Evolutionary conservation across 2,113 vertebrate genomes (phyloP), one percentile per base, ranked within the genome.

Genomic region (Alosa alosa): DNA sequence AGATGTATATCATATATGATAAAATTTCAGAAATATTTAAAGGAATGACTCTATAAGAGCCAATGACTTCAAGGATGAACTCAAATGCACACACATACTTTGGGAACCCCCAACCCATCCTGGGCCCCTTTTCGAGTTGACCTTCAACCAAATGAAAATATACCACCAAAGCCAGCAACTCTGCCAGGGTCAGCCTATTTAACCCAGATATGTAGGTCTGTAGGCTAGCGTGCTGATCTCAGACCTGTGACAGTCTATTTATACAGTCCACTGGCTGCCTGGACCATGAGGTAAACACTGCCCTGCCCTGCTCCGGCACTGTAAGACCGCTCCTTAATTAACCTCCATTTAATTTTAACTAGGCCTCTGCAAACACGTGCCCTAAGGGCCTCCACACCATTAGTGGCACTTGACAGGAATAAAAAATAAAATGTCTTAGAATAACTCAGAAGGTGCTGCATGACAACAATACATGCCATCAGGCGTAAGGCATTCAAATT

Each of bases 321-420:
- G 22, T 75, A 82, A 50, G 55, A 85, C 84, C 46, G 81, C 84
- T 83, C 75, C 86, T 81, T 49, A 86, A 86, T 89, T 86, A 87
- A 83, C 83, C 49, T 57, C 55, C 31, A 84, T 89, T 87, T 89
- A 85, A 83, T 72, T 85, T 82, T 72, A 85, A 84, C 81, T n/a
- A 44, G 84, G 64, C 49, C 68, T 72, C 82, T 15, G 4, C 55
- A 47, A 84, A 84, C 49, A 83, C 39, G n/a, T 45, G 50, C 44
- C 41, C 25, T 50, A n/a, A 49, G 10, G 20, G 50, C 57, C 49
- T 50, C 50, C 13, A 55, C 13, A 68, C 75, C n/a, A 81, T 55
- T 52, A 78, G 20, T n/a, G 49, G n/a, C 49, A 25, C n/a, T 31
- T 18, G 41, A 45, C 55, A n/a, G 45, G 20, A 84, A 44, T 39